Evolutionary conservation across 2,797 vertebrate species (phyloP).

Genomic region (Rhinogobio ventralis): DNA sequence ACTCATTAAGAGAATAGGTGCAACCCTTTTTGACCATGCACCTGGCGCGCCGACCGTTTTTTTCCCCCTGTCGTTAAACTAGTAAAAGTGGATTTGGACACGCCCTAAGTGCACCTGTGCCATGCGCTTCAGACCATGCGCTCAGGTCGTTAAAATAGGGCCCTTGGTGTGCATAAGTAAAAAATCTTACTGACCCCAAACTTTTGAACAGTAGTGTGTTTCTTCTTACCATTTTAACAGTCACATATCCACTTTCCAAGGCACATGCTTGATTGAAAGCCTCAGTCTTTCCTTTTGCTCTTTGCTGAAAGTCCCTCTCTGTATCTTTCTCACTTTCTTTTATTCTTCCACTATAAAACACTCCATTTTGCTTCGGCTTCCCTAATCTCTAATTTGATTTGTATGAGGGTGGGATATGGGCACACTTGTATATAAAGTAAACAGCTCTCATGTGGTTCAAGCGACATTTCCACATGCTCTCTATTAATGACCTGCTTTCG

Average conservation of each 20-base stretch:
- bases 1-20: too few species aligned
- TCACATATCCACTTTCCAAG: background rate
- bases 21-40: too few species aligned
- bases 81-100: too few species aligned
- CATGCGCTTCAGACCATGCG: too few species aligned
- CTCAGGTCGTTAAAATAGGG: too few species aligned
- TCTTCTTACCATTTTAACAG: background rate
- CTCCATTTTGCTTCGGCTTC: background rate
- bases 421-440: conserved; percentile 67
- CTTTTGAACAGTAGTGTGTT: background rate
- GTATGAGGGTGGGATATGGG: conserved; percentile 56
- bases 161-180: background rate
- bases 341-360: background rate
- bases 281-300: background rate
- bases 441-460: conserved; percentile 65
- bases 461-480: conserved; percentile 62
- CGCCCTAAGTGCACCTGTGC: too few species aligned
- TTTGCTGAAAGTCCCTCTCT: background rate
- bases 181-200: background rate
- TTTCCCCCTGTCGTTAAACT: too few species aligned
- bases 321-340: background rate
- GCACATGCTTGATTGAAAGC: background rate
- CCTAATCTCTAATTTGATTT: conserved; percentile 15
- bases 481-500: conserved; percentile 74
- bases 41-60: too few species aligned